phyloP scores from a whole-genome alignment of 2,113 vertebrate species.

The Mungos mungo region DNA sequence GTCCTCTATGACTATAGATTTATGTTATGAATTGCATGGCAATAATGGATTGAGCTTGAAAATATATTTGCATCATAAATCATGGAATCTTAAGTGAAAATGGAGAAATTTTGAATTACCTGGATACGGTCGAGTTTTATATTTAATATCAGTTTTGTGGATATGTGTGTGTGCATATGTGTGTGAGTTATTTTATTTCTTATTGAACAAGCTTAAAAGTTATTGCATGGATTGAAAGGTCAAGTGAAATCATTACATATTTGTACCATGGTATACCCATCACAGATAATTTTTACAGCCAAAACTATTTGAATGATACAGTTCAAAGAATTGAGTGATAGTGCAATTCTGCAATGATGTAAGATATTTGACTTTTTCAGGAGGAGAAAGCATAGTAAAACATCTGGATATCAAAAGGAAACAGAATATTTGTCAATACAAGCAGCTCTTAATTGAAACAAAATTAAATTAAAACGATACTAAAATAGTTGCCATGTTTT shows the following conservation, averaged over 20 bases:
- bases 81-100: background rate
- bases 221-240: background rate
- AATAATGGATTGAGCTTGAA: background rate
- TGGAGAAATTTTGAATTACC: background rate
- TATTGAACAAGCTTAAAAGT: background rate
- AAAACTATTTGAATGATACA: background rate
- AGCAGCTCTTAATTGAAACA: conserved; percentile 15
- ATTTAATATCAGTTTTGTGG: background rate
- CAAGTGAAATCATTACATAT: background rate
- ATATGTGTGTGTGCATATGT: background rate
- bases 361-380: background rate
- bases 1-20: background rate
- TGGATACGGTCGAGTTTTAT: background rate
- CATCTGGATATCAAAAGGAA: background rate
- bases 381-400: background rate
- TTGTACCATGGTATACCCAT: background rate
- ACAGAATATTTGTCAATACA: conserved; percentile 43
- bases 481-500: conserved; percentile 29
- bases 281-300: background rate
- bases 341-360: background rate
- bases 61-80: background rate
- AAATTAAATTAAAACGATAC: conserved; percentile 60
- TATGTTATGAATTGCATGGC: background rate
- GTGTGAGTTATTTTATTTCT: background rate
- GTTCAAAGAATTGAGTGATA: background rate